Percentiles rank a stretch among this genome's conserved stretches.
Evolutionary conservation across 53 echinoderm and acorn worm species (phyloP).

Genomic region (Echinometra lucunter): DNA sequence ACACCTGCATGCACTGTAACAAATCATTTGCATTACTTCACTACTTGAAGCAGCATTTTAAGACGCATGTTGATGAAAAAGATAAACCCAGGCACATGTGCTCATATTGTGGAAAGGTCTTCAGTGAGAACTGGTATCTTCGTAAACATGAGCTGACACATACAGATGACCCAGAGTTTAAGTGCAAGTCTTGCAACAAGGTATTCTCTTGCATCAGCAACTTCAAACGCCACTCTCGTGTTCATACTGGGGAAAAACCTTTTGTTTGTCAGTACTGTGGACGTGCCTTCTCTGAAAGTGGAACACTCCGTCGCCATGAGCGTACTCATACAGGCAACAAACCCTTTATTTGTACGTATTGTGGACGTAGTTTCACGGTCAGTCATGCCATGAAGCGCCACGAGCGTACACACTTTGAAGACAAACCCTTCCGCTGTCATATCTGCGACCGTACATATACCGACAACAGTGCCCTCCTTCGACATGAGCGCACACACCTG

Average conservation of each 20-base stretch:
- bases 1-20: constrained; percentile 54
- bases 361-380: constrained; percentile 69
- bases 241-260: constrained; percentile 65
- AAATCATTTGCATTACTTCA: constrained; percentile 66
- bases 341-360: constrained; percentile 65
- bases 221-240: constrained; percentile 65
- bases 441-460: constrained; percentile 67
- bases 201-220: constrained; percentile 69
- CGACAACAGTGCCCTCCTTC: constrained; percentile 66
- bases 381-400: constrained; percentile 70
- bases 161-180: constrained; percentile 57
- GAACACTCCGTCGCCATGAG: constrained; percentile 65
- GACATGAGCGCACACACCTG: constrained; percentile 64
- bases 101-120: constrained; percentile 64
- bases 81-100: constrained; percentile 67
- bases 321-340: constrained; percentile 70
- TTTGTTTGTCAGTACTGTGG: constrained; percentile 72
- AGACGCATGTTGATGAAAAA: constrained; percentile 55
- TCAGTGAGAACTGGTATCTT: constrained; percentile 68
- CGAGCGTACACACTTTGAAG: constrained; percentile 68
- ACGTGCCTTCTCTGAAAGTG: constrained; percentile 64
- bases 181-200: constrained; percentile 69
- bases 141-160: constrained; percentile 67
- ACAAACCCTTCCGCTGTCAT: constrained; percentile 63
- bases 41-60: constrained; percentile 65